Evolutionary conservation across 2,797 vertebrate genomes (phyloP), one percentile per base, ranked within the genome.

Genomic region (Vespertilio murinus): DNA sequence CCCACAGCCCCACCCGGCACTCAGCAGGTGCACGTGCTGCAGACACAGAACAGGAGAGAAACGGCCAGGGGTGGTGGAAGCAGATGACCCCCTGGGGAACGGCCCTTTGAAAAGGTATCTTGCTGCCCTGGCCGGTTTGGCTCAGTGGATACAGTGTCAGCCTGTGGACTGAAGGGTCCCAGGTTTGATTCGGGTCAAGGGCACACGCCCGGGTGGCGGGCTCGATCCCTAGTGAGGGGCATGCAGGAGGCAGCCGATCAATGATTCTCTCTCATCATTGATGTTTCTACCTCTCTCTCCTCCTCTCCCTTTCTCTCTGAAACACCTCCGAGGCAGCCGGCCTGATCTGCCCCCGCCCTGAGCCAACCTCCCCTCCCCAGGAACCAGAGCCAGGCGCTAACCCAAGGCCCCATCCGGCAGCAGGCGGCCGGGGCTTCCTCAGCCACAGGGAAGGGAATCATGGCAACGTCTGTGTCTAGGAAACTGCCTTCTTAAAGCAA

Each of bases 401-500:
- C 28, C 28, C 2, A 47, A 3, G 74, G 40, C 3, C 22, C 74
- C 73, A 35, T 11, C 61, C 30, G 17, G 67, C 47, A 71, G 81
- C 47, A 40, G 54, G 69, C 28, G 35, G 1, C 18, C 8, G 42
- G 47, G 33, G 33, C n/a, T 82, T 71, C 28, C 61, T 82, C 75
- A 56, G 8, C 18, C 22, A 18, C 12, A 91, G 22, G 9, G 42
- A 73, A 70, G 30, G 13, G 12, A 40, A 25, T 54, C 17, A 82
- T 0, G 33, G 64, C 14, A 69, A 28, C 28, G 6, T 52, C 5
- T 67, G 25, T n/a, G 73, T 22, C 54, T 33, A 71, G 75, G 6
- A 73, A 70, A 52, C 13, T 17, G 35, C 6, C 67, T 25, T 47
- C 35, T 77, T 88, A 52, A 70, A 89, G 65, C n/a, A 79, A 74